Conservation (phyloP, 2,888 invertebrate genomes). For the Xylota segnis region DNA sequence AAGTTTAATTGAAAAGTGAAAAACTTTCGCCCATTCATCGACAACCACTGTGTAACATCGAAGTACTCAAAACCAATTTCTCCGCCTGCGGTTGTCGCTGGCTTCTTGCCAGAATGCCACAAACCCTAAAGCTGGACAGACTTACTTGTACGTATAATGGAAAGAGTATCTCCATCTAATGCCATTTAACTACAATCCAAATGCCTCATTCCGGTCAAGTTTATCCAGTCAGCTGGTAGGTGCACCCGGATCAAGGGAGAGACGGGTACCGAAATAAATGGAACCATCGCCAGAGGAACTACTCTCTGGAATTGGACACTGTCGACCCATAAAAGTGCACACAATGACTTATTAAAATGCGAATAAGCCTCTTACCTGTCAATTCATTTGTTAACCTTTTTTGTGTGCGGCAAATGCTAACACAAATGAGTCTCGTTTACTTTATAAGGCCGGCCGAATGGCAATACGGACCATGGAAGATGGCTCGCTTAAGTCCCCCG, state of each 20-base stretch:
- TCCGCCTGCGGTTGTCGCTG: conserved; percentile 10
- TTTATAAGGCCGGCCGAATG: conserved; percentile 32
- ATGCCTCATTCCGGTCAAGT: conserved; percentile 31
- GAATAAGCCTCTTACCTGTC: conserved; percentile 69
- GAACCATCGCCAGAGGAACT: conserved; percentile 9
- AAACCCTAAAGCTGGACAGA: conserved; percentile 25
- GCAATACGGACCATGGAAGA: conserved; percentile 29
- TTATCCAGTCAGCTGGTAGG: conserved; percentile 22
- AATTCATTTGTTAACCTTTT: conserved; percentile 63
- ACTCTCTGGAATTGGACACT: conserved; percentile 6
- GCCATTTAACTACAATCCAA: conserved; percentile 44
- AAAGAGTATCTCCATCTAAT: conserved; percentile 21
- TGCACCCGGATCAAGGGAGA: too few species aligned
- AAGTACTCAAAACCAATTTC: not conserved
- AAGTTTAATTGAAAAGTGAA: conserved; percentile 21
- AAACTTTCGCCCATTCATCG: conserved; percentile 10
- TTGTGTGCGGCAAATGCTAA: conserved; percentile 35
- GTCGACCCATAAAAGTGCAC: conserved; percentile 44
- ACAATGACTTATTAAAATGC: conserved; percentile 73
- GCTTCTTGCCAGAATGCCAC: conserved; percentile 43
- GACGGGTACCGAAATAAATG: not conserved
- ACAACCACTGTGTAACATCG: not conserved
- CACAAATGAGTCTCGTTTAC: conserved; percentile 53
- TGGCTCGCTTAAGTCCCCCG: not conserved
- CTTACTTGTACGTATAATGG: not conserved